Percentiles rank a stretch among this genome's conserved stretches.
phyloP scores from a whole-genome alignment of 2,797 vertebrate species.

The Varecia variegata region DNA sequence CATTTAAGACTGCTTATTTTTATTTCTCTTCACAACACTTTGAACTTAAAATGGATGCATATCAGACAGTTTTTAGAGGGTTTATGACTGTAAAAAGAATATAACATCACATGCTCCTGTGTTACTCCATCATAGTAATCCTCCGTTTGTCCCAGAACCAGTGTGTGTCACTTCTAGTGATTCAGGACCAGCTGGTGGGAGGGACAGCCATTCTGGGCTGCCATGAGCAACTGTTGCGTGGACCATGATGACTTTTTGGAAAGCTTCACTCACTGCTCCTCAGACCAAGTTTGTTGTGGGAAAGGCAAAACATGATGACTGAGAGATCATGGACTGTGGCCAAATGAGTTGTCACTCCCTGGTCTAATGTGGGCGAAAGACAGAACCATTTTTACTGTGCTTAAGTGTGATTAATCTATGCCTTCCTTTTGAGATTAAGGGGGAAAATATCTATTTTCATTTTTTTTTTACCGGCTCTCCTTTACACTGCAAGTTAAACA shows the following conservation, averaged over 20 bases:
- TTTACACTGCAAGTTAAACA: not conserved
- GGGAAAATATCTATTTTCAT: not conserved
- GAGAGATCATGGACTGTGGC: not conserved
- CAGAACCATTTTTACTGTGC: not conserved
- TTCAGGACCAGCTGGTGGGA: constrained; percentile 42
- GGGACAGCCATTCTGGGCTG: not conserved
- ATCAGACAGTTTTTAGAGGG: not conserved
- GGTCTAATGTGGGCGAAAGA: not conserved
- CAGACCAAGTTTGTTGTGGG: not conserved
- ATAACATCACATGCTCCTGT: not conserved
- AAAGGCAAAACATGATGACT: not conserved
- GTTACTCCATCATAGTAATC: not conserved
- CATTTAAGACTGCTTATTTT: constrained; percentile 9
- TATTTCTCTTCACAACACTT: not conserved
- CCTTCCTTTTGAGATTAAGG: constrained; percentile 25
- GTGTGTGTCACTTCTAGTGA: not conserved
- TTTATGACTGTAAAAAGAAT: not conserved
- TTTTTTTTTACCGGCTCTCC: not conserved
- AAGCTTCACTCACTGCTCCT: not conserved
- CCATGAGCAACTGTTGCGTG: not conserved
- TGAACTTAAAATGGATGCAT: not conserved
- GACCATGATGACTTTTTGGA: not conserved
- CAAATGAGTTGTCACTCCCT: constrained; percentile 14
- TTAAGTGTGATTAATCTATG: constrained; percentile 50
- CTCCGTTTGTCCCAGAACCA: not conserved